Base-by-base conservation (phyloP, 2,797 vertebrate species). In the Ibycter americanus region DNA sequence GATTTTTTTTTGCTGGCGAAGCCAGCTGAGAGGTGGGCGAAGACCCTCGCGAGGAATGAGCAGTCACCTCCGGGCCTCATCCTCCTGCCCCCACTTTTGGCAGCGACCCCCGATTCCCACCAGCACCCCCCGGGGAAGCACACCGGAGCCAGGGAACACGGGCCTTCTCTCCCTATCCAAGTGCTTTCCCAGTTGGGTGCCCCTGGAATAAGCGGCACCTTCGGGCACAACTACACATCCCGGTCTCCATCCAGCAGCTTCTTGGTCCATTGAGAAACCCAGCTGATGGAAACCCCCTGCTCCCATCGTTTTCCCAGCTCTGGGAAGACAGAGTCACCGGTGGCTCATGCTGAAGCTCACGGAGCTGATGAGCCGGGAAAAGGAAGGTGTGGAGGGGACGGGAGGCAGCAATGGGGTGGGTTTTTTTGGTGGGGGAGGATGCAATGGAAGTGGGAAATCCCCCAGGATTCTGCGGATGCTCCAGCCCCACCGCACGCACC, bases 21-120 rank as follows among this genome's bases (percentile, higher is more conserved):
- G 6, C 0, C 22, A 51, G 46, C 59, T 2, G 5, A 42, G 36
- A 5, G 2, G 29, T 4, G 36, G 23, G 36, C 36, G 5, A 32
- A 52, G 31, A 17, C 17, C 31, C 47, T 17, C 2, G 15, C 2
- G 1, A 15, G 40, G 61, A 36, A 34, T 9, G 15, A 55, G 51
- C 32, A 11, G 49, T 38, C 38, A 12, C 47, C 26, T 22, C 61
- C 3, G 2, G 58, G 11, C 25, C 20, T 66, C 5, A 2, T 44
- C 49, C 29, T 38, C 27, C 40, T 26, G 38, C 38, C 15, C 25
- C 32, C 7, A 1, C 20, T 36, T 29, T 15, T 9, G 40, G 61
- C 32, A 15, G 47, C 1, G 12, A 7, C 34, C 16, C 6, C 1
- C 1, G 58, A 26, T 51, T 40, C 34, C 15, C 58, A 26, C 29